Conservation (phyloP, 2,797 vertebrate species). For the Semaprochilodus insignis region DNA sequence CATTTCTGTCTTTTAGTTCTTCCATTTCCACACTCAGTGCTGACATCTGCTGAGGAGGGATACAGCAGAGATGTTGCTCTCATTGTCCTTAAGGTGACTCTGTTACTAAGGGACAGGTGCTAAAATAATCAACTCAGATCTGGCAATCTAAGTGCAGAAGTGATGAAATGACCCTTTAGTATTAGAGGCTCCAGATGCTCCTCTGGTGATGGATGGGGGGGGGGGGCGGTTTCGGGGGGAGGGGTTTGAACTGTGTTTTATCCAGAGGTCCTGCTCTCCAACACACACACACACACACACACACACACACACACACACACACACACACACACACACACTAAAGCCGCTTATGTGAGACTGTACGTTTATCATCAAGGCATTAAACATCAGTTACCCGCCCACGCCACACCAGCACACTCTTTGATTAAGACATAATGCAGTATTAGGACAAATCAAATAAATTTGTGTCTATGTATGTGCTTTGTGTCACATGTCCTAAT, state of each 20-base stretch:
- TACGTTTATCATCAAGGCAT: conserved; percentile 4
- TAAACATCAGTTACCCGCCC: conserved; percentile 26
- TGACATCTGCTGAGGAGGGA: conserved; percentile 71
- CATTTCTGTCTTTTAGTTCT: conserved; percentile 64
- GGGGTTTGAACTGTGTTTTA: conserved; percentile 54
- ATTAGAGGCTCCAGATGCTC: conserved; percentile 22
- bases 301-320: too few relatives aligned
- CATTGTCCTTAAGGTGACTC: not conserved
- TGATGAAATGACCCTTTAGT: conserved; percentile 14
- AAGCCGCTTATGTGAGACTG: conserved; percentile 65
- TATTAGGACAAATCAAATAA: conserved; percentile 53
- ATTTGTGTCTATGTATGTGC: not conserved
- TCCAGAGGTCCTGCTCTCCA: conserved; percentile 20
- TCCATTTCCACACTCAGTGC: conserved; percentile 63
- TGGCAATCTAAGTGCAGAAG: conserved; percentile 4
- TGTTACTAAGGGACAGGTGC: not conserved
- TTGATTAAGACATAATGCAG: conserved; percentile 64
- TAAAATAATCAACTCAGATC: conserved; percentile 20
- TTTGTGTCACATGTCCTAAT: not conserved
- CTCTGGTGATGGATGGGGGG: conserved; percentile 15
- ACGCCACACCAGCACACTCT: conserved; percentile 51
- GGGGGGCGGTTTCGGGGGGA: conserved; percentile 24
- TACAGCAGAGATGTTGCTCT: conserved; percentile 18
- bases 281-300: conserved; percentile 49
- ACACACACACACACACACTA: conserved; percentile 51